Evolutionary conservation across 2,113 vertebrate genomes (phyloP), one percentile per base, ranked within the genome.

Genomic region (Osmerus eperlanus): DNA sequence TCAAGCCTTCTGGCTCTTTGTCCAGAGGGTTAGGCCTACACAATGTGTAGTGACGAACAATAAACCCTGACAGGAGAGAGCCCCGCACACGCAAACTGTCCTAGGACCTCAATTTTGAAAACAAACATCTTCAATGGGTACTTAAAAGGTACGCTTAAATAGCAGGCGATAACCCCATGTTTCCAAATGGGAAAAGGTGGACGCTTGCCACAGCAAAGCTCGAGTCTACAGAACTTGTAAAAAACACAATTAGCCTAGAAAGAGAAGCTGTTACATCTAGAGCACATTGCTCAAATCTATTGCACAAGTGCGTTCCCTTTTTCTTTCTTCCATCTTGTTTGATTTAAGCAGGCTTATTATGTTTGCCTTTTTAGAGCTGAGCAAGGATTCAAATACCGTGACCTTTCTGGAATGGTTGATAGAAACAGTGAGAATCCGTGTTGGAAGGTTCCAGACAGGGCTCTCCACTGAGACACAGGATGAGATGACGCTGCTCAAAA

Each of bases 101-200:
- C 78, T 11, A 11, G 9, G 78, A 87, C 88, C 82, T 75, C 81
- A 79, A 81, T 87, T 81, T 85, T 79, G 66, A 79, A 88, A 81
- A 70, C 71, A 85, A 89, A 91, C 82, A 83, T 54, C 51, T 67
- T 68, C 36, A 65, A 32, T 68, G 51, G 68, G 61, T n/a, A 67
- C 80, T 81, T 73, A 79, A 84, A 72, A 84, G 77, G 62, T 9
- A 18, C n/a, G 59, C 65, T 75, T 70, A 85, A 87, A 88, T 77
- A 74, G 73, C 81, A 73, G 65, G 60, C 16, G 70, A 77, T 83
- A 80, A 86, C 79, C 76, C 16, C 66, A 41, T 74, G 25, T 76
- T 85, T 84, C 76, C 75, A 72, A 80, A 74, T 28, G 70, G 55
- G 72, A 36, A 23, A 28, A 67, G 67, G 84, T 77, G 13, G 68